Conservation (phyloP, 2,888 invertebrate genomes). For the Drosophila limbata region DNA sequence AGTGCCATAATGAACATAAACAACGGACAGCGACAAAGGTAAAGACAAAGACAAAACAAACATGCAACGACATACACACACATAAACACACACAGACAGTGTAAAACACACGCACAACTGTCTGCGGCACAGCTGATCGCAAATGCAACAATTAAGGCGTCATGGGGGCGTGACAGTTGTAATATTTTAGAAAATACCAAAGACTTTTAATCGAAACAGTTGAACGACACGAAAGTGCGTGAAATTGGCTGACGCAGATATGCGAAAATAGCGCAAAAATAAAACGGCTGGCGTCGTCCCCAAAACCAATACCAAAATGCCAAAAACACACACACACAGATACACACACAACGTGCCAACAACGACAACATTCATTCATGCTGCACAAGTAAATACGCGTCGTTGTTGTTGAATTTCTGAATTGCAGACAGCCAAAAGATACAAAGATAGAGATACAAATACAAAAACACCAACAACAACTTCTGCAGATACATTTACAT, state of each 20-base stretch:
- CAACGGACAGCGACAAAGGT: constrained; percentile 12
- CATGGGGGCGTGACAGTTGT: constrained; percentile 36
- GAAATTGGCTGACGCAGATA: constrained; percentile 59
- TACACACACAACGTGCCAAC: constrained; percentile 51
- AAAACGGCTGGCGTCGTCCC: constrained; percentile 76
- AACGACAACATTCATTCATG: constrained; percentile 67
- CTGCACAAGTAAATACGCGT: constrained; percentile 59
- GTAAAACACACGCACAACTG: constrained; percentile 8
- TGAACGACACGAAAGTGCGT: constrained; percentile 64
- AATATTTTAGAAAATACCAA: constrained; percentile 58
- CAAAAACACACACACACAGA: constrained; percentile 38
- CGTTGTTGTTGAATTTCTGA: constrained; percentile 53
- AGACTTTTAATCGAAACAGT: constrained; percentile 73
- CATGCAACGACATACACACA: constrained; percentile 34
- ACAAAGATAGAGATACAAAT: constrained; percentile 14
- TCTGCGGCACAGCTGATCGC: constrained; percentile 62
- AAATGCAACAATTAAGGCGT: constrained; percentile 54
- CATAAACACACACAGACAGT: constrained; percentile 22
- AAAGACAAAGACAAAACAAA: constrained; percentile 31
- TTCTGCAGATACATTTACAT: constrained; percentile 13
- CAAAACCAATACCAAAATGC: constrained; percentile 45
- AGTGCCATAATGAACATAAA: constrained; percentile 52
- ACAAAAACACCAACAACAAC: constrained; percentile 1
- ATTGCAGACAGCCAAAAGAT: constrained; percentile 51
- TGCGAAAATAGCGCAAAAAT: constrained; percentile 79